Percentiles rank a stretch among this genome's conserved stretches.
phyloP scores from a whole-genome alignment of 37 sponge, comb jelly and placozoan genomes.

The Bolinopsis microptera region DNA sequence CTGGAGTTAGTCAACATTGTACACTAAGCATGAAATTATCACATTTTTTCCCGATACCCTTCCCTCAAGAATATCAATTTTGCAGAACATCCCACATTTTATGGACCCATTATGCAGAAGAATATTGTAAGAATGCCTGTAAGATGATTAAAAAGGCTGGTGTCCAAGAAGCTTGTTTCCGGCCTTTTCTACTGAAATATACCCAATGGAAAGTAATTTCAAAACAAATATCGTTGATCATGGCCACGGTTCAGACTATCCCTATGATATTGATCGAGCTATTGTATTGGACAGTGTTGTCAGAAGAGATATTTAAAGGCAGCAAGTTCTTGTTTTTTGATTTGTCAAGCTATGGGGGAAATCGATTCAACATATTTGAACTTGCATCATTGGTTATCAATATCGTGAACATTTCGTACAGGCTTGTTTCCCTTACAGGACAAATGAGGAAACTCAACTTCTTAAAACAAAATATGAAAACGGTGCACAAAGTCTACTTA shows the following conservation, averaged over 20 bases:
- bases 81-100: neutral
- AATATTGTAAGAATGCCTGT: neutral
- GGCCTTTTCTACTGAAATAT: neutral
- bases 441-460: conserved; percentile 12
- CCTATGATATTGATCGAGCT: conserved; percentile 35
- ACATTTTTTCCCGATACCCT: neutral
- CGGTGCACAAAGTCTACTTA: neutral
- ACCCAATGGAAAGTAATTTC: neutral
- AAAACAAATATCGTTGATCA: conserved; percentile 5
- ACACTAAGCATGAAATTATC: neutral
- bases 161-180: neutral
- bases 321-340: conserved; percentile 3
- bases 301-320: neutral
- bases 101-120: neutral
- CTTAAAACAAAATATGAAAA: neutral
- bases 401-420: conserved; percentile 5
- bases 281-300: neutral
- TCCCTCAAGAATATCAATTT: conserved; percentile 14
- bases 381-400: neutral
- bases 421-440: neutral
- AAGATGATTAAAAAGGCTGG: neutral
- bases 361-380: neutral
- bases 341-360: neutral
- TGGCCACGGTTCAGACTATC: neutral
- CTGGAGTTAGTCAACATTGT: neutral